Evolutionary conservation across 2,797 vertebrate genomes (phyloP).

Genomic region (Chaetodon trifasciatus): DNA sequence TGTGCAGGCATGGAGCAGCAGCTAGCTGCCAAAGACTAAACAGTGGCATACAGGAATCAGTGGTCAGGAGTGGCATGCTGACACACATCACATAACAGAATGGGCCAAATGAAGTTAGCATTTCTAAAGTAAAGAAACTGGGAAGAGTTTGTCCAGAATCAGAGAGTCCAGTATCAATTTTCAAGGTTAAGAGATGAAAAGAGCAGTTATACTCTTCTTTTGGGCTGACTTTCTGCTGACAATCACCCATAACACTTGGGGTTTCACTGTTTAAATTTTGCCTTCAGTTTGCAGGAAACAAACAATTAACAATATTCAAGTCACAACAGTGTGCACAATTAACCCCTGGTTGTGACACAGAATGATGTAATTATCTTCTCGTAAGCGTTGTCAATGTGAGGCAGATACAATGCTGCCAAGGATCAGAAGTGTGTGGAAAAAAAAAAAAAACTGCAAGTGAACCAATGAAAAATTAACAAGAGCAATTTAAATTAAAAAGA

Average conservation of each 20-base stretch:
- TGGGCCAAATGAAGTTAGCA: background rate
- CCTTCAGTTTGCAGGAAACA: constrained; percentile 16
- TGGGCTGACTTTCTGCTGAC: background rate
- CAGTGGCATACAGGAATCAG: background rate
- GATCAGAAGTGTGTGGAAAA: background rate
- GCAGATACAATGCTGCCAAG: background rate
- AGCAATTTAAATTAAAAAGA: background rate
- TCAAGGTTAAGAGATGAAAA: background rate
- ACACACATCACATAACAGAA: background rate
- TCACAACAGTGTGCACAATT: constrained; percentile 16
- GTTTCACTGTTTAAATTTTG: constrained; percentile 4
- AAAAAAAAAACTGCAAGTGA: background rate
- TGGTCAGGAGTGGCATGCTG: background rate
- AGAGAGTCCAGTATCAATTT: background rate
- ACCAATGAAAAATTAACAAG: background rate
- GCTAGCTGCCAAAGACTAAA: background rate
- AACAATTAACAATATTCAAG: constrained; percentile 14
- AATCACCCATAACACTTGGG: background rate
- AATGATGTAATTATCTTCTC: constrained; percentile 21
- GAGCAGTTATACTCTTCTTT: background rate
- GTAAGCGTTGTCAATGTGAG: constrained; percentile 1
- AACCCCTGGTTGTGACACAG: constrained; percentile 26
- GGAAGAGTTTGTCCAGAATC: background rate
- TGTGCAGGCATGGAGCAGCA: background rate
- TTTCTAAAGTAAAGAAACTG: background rate